These are phyloP conservation scores for Hydropotes inermis DNA, from an alignment of 2,113 vertebrate species.

Conservation along the genomic window DNA sequence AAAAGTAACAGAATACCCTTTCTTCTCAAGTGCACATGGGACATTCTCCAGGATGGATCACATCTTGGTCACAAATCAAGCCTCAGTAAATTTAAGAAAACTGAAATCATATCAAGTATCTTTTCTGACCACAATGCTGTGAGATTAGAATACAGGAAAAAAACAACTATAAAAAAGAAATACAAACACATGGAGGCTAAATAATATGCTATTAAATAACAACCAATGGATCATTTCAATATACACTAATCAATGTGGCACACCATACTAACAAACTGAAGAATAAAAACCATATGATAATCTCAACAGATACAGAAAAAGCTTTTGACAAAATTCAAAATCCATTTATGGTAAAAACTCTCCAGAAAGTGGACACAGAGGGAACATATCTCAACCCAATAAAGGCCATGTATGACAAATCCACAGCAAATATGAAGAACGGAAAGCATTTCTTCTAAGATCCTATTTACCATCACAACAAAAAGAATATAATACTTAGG, in stretches of 20 bases:
- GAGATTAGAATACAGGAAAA: not conserved
- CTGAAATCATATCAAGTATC: not conserved
- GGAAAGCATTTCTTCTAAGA: not conserved
- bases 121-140: not conserved
- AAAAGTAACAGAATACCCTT: not conserved
- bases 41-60: not conserved
- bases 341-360: not conserved
- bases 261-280: not conserved
- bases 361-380: not conserved
- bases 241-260: not conserved
- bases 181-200: not conserved
- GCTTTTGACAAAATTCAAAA: not conserved
- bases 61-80: not conserved
- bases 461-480: not conserved
- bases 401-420: not conserved
- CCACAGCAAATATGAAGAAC: not conserved
- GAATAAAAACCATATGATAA: not conserved
- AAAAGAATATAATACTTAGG: not conserved
- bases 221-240: not conserved
- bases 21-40: not conserved
- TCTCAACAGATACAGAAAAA: not conserved
- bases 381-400: not conserved
- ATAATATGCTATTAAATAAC: not conserved
- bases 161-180: not conserved
- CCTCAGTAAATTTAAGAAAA: not conserved